phyloP scores from a whole-genome alignment of 2,888 invertebrate species.

The Phrixothrix hirtus region DNA sequence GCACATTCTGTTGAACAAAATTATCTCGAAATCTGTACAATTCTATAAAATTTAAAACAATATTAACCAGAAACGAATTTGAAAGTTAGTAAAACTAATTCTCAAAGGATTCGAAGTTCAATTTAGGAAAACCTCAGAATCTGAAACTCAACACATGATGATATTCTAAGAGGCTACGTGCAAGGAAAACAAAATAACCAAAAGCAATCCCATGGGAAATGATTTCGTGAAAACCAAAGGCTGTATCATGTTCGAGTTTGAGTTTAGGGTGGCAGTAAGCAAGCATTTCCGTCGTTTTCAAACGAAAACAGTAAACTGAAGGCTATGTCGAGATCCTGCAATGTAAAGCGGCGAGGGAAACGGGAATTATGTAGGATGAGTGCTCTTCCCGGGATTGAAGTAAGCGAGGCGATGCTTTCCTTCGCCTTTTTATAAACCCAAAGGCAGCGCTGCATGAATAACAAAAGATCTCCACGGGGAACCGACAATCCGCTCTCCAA shows the following conservation, averaged over 20 bases:
- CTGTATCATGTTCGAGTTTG: constrained; percentile 20
- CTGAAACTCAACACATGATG: constrained; percentile 23
- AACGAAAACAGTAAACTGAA: constrained; percentile 32
- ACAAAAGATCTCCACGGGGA: constrained; percentile 46
- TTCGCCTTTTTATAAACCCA: constrained; percentile 45
- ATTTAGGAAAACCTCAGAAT: constrained; percentile 19
- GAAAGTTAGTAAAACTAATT: constrained; percentile 14
- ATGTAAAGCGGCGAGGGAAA: constrained; percentile 31
- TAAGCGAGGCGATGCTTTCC: constrained; percentile 33
- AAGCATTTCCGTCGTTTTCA: constrained; percentile 26
- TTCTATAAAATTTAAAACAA: background rate
- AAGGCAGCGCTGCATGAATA: constrained; percentile 52
- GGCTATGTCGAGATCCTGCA: constrained; percentile 24
- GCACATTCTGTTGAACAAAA: too few relatives aligned
- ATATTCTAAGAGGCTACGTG: constrained; percentile 18
- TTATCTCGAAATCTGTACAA: too few relatives aligned
- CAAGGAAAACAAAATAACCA: constrained; percentile 20
- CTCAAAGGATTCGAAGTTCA: constrained; percentile 13
- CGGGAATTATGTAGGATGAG: constrained; percentile 32
- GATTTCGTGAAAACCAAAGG: constrained; percentile 25
- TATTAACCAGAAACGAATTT: constrained; percentile 3
- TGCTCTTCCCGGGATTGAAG: constrained; percentile 34
- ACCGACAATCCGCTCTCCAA: constrained; percentile 44
- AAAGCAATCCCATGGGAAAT: constrained; percentile 22
- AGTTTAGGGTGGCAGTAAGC: constrained; percentile 14